phyloP scores from a whole-genome alignment of 2,888 invertebrate genomes.

The Conistra vaccinii region DNA sequence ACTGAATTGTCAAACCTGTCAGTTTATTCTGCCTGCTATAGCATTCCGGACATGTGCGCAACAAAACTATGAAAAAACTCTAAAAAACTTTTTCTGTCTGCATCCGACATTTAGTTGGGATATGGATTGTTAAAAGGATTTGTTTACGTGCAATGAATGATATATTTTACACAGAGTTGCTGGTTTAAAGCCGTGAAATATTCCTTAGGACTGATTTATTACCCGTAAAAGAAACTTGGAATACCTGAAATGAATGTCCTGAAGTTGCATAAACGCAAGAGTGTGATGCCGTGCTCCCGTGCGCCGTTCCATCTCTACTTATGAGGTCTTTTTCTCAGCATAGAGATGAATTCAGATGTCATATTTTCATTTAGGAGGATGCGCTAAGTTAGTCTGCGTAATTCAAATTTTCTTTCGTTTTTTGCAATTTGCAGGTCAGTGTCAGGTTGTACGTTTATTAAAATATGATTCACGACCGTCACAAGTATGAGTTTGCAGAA shows the following conservation, averaged over 20 bases:
- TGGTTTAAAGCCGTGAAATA: not conserved
- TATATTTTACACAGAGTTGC: not conserved
- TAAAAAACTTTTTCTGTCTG: slow-evolving; percentile 42
- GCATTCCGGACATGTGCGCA: slow-evolving; percentile 53
- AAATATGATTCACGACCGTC: too few relatives aligned
- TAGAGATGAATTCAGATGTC: not conserved
- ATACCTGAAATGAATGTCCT: not conserved
- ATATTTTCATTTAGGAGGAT: not conserved
- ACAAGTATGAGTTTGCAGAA: too few relatives aligned
- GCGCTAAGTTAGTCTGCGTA: too few relatives aligned
- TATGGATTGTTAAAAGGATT: slow-evolving; percentile 28
- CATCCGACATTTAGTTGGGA: slow-evolving; percentile 33
- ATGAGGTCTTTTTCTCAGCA: not conserved
- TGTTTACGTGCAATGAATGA: slow-evolving; percentile 5
- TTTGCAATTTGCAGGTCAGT: too few relatives aligned
- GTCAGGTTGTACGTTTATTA: too few relatives aligned
- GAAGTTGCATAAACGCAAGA: not conserved
- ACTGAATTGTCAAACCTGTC: slow-evolving; percentile 61
- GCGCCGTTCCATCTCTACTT: not conserved
- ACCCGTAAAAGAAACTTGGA: too few relatives aligned
- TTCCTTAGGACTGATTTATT: too few relatives aligned
- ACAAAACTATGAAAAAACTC: slow-evolving; percentile 47
- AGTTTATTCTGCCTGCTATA: slow-evolving; percentile 31
- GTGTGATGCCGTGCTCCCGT: not conserved
- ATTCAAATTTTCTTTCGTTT: too few relatives aligned